Conservation (phyloP, 2,113 vertebrate genomes). For the Climacteris rufus region DNA sequence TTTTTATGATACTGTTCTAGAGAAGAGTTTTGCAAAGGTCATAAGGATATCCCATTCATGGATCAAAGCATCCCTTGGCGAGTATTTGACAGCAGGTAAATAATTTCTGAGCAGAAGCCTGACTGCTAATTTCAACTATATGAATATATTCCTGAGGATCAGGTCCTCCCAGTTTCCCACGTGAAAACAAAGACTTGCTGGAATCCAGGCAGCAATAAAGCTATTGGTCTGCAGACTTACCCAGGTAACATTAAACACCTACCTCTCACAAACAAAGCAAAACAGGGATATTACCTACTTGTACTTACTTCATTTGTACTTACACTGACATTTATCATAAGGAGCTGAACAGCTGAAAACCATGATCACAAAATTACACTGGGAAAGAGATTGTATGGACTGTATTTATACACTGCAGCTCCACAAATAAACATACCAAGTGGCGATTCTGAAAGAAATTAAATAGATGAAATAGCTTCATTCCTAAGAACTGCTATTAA, state of each 20-base stretch:
- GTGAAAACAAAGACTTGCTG: background rate
- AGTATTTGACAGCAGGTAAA: background rate
- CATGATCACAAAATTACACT: background rate
- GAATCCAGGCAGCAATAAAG: background rate
- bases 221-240: background rate
- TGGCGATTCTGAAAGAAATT: background rate
- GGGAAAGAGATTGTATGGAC: background rate
- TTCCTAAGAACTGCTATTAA: background rate
- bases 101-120: background rate
- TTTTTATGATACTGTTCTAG: background rate
- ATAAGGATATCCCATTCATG: background rate
- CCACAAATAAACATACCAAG: background rate
- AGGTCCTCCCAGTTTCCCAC: background rate
- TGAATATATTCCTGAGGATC: background rate
- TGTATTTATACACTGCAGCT: background rate
- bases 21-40: background rate
- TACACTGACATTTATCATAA: background rate
- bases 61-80: background rate
- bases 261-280: background rate
- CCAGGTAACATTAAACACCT: background rate
- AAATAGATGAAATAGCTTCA: background rate
- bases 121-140: background rate
- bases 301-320: background rate
- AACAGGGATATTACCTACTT: background rate
- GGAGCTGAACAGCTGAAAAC: background rate